phyloP scores from a whole-genome alignment of 1,140 invertebrate species.

The Homalodisca vitripennis region DNA sequence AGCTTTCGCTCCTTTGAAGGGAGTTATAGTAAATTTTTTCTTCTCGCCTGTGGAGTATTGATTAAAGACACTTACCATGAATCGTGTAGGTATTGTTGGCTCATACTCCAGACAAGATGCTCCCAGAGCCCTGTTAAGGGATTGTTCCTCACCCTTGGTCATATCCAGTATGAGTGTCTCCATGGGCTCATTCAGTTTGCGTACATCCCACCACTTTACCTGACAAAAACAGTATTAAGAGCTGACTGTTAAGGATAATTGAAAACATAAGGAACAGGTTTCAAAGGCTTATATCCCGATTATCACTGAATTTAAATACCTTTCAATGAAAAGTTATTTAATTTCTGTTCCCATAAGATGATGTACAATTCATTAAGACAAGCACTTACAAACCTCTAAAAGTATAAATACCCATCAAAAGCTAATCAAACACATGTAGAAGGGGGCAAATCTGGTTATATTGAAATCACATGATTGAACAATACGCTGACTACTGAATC shows the following conservation, averaged over 20 bases:
- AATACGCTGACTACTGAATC: background rate
- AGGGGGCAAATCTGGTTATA: background rate
- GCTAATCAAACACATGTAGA: background rate
- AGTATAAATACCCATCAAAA: no score
- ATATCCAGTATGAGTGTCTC: constrained; percentile 58
- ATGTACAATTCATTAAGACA: no score
- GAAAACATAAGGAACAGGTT: no score
- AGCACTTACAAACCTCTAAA: no score
- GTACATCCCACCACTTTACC: constrained; percentile 63
- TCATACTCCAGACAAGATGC: constrained; percentile 62
- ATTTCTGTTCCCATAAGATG: no score
- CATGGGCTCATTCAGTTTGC: constrained; percentile 57
- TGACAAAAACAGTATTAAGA: constrained; percentile 31
- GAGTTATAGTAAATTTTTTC: no score
- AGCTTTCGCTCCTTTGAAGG: no score
- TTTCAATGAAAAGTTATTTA: no score
- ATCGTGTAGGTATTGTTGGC: constrained; percentile 62
- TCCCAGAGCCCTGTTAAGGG: constrained; percentile 51
- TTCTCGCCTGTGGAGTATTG: no score
- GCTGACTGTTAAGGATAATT: no score
- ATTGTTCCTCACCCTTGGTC: constrained; percentile 42
- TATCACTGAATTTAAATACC: no score
- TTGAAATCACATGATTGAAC: background rate
- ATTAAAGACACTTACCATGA: constrained; percentile 55
- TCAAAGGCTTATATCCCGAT: no score